Evolutionary conservation across 2,888 invertebrate genomes (phyloP).

Genomic region (Andrena hattorfiana): DNA sequence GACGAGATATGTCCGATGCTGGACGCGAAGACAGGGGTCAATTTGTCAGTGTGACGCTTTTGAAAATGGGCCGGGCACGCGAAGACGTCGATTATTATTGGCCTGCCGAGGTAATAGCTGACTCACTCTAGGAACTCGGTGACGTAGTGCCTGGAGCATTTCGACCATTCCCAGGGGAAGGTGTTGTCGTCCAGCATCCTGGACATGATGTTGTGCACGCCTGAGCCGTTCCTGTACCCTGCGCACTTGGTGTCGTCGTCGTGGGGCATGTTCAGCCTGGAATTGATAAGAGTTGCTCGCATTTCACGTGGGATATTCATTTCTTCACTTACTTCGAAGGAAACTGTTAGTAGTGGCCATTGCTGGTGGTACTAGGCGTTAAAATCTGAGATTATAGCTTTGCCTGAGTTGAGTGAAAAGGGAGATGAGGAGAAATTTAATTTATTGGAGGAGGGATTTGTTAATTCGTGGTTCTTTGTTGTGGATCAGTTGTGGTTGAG

Average conservation of each 20-base stretch:
- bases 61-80: constrained; percentile 15
- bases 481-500: no score
- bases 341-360: neutral
- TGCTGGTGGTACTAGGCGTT: neutral
- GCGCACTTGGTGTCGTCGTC: constrained; percentile 92
- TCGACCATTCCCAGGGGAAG: constrained; percentile 95
- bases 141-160: constrained; percentile 91
- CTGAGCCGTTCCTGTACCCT: constrained; percentile 85
- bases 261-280: constrained; percentile 93
- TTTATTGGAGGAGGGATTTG: no score
- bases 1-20: constrained; percentile 4
- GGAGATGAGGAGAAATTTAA: no score
- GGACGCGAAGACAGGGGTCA: constrained; percentile 32
- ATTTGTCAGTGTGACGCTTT: constrained; percentile 46
- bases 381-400: no score
- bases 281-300: constrained; percentile 57
- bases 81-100: constrained; percentile 28
- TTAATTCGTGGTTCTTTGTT: no score
- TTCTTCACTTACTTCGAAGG: neutral
- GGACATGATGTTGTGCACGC: constrained; percentile 92
- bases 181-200: constrained; percentile 92
- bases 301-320: neutral
- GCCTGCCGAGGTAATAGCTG: constrained; percentile 37
- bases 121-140: constrained; percentile 94
- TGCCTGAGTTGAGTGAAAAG: no score